Conservation (phyloP, 2,113 vertebrate species). For the Leptocoma aspasia region DNA sequence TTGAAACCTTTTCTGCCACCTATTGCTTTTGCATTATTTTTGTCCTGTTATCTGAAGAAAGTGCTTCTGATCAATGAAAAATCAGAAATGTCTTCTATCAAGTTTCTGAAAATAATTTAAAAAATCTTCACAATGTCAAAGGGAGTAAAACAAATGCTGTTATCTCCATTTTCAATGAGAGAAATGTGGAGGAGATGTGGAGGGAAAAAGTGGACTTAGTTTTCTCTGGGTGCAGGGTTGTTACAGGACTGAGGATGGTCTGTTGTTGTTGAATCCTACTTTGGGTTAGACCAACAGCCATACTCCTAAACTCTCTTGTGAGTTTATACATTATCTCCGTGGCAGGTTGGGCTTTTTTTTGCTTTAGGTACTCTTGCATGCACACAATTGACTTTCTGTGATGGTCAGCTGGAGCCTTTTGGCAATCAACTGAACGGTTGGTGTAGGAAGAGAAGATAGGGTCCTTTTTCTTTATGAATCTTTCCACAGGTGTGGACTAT, state of each 20-base stretch:
- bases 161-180: not conserved
- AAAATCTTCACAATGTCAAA: not conserved
- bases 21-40: not conserved
- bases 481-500: not conserved
- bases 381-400: not conserved
- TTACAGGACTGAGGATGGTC: not conserved
- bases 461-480: not conserved
- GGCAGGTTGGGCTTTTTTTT: not conserved
- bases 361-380: not conserved
- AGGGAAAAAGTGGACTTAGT: not conserved
- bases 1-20: not conserved
- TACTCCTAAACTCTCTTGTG: not conserved
- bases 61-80: not conserved
- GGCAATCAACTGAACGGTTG: not conserved
- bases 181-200: too few relatives aligned
- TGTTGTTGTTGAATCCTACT: not conserved
- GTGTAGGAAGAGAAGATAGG: not conserved
- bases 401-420: not conserved
- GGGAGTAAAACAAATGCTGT: not conserved
- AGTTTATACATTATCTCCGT: not conserved
- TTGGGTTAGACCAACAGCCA: not conserved
- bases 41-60: not conserved
- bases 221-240: not conserved
- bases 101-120: not conserved
- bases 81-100: not conserved